Percentiles rank a stretch among this genome's conserved stretches.
phyloP scores from a whole-genome alignment of 2,888 invertebrate species.

The Dexiosoma caninum region DNA sequence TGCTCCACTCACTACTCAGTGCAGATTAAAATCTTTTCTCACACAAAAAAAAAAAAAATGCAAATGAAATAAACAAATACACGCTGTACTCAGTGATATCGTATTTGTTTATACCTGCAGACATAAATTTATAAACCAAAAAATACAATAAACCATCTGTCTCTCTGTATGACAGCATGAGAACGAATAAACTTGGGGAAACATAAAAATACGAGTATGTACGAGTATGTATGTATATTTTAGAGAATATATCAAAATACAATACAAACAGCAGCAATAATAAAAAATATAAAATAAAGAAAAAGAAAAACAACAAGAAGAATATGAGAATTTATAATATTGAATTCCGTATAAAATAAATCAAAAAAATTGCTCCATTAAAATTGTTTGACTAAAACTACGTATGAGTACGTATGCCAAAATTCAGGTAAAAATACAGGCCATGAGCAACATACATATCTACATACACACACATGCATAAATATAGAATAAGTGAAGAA shows the following conservation, averaged over 20 bases:
- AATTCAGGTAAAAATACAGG: constrained; percentile 42
- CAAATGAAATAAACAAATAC: neutral
- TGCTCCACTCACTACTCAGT: constrained; percentile 1
- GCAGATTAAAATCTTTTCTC: constrained; percentile 30
- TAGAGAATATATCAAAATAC: constrained; percentile 35
- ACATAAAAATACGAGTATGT: neutral
- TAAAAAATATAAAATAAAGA: no score
- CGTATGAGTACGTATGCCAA: constrained; percentile 32
- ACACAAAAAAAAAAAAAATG: neutral
- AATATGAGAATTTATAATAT: constrained; percentile 68
- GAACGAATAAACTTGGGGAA: constrained; percentile 53
- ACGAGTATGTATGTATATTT: neutral
- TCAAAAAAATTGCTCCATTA: constrained; percentile 66
- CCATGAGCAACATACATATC: no score
- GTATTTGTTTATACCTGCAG: constrained; percentile 21
- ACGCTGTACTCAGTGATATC: neutral
- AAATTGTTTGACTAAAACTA: constrained; percentile 38
- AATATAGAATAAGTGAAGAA: constrained; percentile 19
- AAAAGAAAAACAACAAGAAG: neutral
- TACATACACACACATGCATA: neutral
- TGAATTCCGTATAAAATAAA: constrained; percentile 69
- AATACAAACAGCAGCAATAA: constrained; percentile 48
- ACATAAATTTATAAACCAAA: constrained; percentile 46
- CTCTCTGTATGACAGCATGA: constrained; percentile 57
- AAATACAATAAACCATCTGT: constrained; percentile 61